Percentiles rank a stretch among this genome's conserved stretches.
phyloP scores from a whole-genome alignment of 2,113 vertebrate species.

The Butastur rufipennis region DNA sequence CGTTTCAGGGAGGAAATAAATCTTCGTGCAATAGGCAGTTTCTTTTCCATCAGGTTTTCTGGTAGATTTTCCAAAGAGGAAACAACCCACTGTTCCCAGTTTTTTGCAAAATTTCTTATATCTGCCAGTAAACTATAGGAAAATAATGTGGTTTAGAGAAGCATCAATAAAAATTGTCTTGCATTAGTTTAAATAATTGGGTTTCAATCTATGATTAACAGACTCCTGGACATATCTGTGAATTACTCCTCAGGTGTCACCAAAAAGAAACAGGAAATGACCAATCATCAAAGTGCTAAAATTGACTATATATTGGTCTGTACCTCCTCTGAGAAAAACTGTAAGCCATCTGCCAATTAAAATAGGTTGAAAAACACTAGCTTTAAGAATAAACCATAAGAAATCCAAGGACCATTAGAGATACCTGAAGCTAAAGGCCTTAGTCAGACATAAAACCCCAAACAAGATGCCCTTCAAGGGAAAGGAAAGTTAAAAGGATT shows the following conservation, averaged over 20 bases:
- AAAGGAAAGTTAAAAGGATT: background rate
- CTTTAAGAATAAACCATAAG: background rate
- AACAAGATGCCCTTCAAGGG: background rate
- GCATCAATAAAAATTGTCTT: background rate
- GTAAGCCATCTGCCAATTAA: background rate
- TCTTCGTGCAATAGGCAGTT: slow-evolving; percentile 89
- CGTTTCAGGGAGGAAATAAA: slow-evolving; percentile 95
- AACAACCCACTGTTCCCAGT: slow-evolving; percentile 96
- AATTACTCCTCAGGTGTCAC: background rate
- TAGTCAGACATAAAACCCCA: background rate
- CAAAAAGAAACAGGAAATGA: background rate
- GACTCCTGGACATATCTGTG: background rate
- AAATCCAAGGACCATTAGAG: background rate
- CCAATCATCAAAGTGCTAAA: background rate
- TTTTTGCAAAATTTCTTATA: slow-evolving; percentile 96
- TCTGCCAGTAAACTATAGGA: slow-evolving; percentile 87
- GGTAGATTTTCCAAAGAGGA: slow-evolving; percentile 96
- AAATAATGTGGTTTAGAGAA: slow-evolving; percentile 13
- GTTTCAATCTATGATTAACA: background rate
- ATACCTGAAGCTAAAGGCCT: background rate
- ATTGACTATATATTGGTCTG: background rate
- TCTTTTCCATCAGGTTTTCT: slow-evolving; percentile 87
- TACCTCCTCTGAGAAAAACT: background rate
- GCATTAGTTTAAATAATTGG: background rate
- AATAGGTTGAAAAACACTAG: background rate